phyloP scores from a whole-genome alignment of 1,140 invertebrate species.

The Drosophila kikkawai region DNA sequence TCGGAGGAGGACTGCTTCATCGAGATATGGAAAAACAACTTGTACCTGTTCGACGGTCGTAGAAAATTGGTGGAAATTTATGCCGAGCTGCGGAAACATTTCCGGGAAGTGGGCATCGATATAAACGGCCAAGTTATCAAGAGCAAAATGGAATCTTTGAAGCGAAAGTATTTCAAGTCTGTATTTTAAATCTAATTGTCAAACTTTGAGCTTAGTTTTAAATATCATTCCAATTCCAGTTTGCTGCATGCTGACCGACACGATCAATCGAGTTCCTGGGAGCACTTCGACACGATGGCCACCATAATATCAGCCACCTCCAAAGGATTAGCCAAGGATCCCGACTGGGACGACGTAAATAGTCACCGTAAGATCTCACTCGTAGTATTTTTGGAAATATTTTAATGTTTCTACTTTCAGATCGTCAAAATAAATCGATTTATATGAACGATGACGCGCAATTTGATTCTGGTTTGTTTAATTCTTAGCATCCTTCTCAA shows the following conservation, averaged over 20 bases:
- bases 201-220: background rate
- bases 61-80: conserved; percentile 22
- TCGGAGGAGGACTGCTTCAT: conserved; percentile 34
- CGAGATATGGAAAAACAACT: conserved; percentile 23
- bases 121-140: conserved; percentile 21
- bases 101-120: conserved; percentile 21
- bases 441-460: conserved; percentile 6
- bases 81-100: background rate
- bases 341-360: conserved; percentile 15
- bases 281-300: conserved; percentile 23
- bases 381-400: fast-evolving
- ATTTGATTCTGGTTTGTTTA: background rate
- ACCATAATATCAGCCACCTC: background rate
- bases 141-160: conserved; percentile 38
- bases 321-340: conserved; percentile 2
- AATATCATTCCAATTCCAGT: conserved; percentile 8
- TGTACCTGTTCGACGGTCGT: conserved; percentile 15
- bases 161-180: conserved; percentile 34
- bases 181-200: background rate
- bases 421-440: background rate
- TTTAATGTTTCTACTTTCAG: background rate
- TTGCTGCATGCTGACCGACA: conserved; percentile 2
- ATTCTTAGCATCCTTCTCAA: too few species aligned
- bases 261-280: conserved; percentile 8
- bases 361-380: conserved; percentile 5